These are phyloP conservation scores for Nephrotoma appendiculata DNA, from an alignment of 2,888 invertebrate species.

Conservation along the genomic window DNA sequence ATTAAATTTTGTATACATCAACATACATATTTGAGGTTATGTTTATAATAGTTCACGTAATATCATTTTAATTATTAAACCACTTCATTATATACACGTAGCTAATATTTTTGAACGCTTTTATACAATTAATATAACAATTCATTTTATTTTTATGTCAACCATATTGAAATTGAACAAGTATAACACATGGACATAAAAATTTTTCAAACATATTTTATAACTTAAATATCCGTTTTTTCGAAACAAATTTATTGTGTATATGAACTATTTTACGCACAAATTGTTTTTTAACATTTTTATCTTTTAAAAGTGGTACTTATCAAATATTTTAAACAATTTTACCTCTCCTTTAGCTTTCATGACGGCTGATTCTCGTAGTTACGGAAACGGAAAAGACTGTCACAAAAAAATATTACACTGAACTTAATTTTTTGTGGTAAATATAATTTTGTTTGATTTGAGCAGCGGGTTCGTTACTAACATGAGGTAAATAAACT, in stretches of 20 bases:
- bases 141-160: neutral
- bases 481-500: neutral
- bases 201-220: neutral
- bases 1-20: neutral
- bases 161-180: neutral
- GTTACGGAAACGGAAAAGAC: constrained; percentile 35
- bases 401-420: neutral
- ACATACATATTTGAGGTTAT: constrained; percentile 10
- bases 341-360: constrained; percentile 78
- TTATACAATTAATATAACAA: neutral
- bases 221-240: neutral
- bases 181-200: constrained; percentile 6
- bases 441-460: neutral
- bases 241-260: neutral
- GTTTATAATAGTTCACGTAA: neutral
- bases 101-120: neutral
- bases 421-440: neutral
- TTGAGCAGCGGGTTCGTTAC: neutral
- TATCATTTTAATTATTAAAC: neutral
- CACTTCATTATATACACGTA: neutral
- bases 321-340: constrained; percentile 1
- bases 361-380: constrained; percentile 43
- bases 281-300: neutral
- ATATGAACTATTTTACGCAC: neutral
- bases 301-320: neutral